phyloP scores from a whole-genome alignment of 2,797 vertebrate species.

The Myotis daubentonii region DNA sequence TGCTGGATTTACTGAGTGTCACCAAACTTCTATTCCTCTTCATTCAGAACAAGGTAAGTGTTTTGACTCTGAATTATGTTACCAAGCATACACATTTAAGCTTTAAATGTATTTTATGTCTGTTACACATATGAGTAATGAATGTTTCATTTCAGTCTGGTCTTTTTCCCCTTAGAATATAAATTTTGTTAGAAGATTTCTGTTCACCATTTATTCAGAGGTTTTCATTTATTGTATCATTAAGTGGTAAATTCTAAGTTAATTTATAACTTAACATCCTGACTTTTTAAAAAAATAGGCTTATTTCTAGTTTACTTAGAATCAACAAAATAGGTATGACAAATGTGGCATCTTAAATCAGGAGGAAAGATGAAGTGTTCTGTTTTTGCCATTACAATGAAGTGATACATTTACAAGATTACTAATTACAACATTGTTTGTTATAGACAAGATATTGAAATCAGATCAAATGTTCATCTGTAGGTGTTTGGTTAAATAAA shows the following conservation, averaged over 20 bases:
- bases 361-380: not conserved
- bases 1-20: conserved; percentile 92
- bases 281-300: not conserved
- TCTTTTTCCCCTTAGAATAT: not conserved
- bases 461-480: not conserved
- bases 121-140: not conserved
- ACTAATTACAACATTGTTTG: not conserved
- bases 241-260: not conserved
- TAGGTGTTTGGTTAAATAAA: not conserved
- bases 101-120: conserved; percentile 33
- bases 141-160: not conserved
- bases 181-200: not conserved
- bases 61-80: conserved; percentile 33
- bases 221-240: not conserved
- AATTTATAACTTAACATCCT: not conserved
- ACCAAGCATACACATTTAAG: not conserved
- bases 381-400: not conserved
- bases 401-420: not conserved
- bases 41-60: conserved; percentile 86
- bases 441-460: conserved; percentile 48
- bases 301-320: not conserved
- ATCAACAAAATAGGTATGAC: not conserved
- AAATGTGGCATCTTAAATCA: not conserved
- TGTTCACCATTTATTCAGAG: not conserved
- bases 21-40: conserved; percentile 84